A percentile compares a stretch with the other conserved stretches of the same genome.
Conservation (phyloP, 2,797 vertebrate species). For the Labroides dimidiatus region DNA sequence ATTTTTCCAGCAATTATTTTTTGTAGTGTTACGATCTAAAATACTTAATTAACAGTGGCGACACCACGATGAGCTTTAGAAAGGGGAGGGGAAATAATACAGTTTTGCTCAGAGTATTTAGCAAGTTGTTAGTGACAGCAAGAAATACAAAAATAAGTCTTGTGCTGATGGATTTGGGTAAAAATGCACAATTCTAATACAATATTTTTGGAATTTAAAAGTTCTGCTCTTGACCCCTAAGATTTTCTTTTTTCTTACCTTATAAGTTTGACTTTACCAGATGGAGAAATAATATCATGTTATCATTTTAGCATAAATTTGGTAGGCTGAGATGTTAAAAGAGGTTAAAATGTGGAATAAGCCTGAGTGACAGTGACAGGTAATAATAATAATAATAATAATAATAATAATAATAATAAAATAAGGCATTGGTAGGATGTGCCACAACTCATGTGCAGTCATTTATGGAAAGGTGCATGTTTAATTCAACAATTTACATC, state of each 20-base stretch:
- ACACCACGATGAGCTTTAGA: slow-evolving; percentile 28
- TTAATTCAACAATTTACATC: too few relatives aligned
- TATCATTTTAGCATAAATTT: background rate
- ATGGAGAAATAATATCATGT: background rate
- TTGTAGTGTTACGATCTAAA: slow-evolving; percentile 28
- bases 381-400: too few relatives aligned
- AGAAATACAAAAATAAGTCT: background rate
- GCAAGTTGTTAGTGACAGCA: background rate
- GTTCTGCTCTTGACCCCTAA: background rate
- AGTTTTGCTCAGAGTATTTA: slow-evolving; percentile 12
- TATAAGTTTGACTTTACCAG: background rate
- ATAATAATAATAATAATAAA: too few relatives aligned
- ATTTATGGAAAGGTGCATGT: background rate
- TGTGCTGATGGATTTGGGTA: background rate
- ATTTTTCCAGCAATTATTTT: slow-evolving; percentile 40
- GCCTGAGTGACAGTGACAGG: background rate
- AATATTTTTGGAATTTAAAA: background rate
- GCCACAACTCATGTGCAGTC: too few relatives aligned
- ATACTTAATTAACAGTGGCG: slow-evolving; percentile 24
- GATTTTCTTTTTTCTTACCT: background rate
- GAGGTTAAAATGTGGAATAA: background rate
- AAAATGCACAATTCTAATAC: background rate
- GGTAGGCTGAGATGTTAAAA: background rate
- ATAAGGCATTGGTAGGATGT: background rate
- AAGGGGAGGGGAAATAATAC: slow-evolving; percentile 7